A percentile compares a stretch with the other conserved stretches of the same genome.
Evolutionary conservation across 2,113 vertebrate species (phyloP).

Genomic region (Tetraodon nigroviridis): DNA sequence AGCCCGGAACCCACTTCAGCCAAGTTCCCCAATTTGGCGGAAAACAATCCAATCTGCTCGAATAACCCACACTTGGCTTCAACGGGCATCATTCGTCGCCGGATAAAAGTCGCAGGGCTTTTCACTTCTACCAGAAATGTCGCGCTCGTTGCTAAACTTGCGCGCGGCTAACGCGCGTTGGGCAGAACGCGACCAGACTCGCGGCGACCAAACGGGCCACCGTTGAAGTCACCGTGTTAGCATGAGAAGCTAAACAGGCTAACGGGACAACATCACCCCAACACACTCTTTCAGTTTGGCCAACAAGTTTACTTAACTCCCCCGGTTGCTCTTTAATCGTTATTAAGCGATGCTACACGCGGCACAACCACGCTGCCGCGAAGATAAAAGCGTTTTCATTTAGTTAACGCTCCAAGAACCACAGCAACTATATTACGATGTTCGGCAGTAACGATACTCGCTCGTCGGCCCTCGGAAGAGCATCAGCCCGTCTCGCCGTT

Average conservation of each 20-base stretch:
- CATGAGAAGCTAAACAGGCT: slow-evolving; percentile 54
- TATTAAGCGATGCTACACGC: not conserved
- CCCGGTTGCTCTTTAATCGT: not conserved
- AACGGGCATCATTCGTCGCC: no score
- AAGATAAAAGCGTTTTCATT: not conserved
- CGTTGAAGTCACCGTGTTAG: slow-evolving; percentile 54
- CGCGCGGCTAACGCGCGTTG: slow-evolving; percentile 26
- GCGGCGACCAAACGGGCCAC: slow-evolving; percentile 48
- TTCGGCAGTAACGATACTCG: slow-evolving; percentile 37
- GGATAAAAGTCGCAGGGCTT: no score
- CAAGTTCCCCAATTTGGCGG: not conserved
- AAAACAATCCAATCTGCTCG: not conserved
- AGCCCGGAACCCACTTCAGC: not conserved
- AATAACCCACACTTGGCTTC: no score
- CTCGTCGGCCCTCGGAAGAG: slow-evolving; percentile 65
- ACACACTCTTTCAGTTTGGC: slow-evolving; percentile 40
- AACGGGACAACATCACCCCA: slow-evolving; percentile 57
- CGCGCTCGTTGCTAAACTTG: not conserved
- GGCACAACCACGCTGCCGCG: not conserved
- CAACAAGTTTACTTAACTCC: slow-evolving; percentile 43
- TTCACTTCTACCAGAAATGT: no score
- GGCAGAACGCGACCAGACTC: slow-evolving; percentile 2
- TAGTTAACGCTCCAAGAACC: slow-evolving; percentile 2
- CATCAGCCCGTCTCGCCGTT: slow-evolving; percentile 64
- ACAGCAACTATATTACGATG: slow-evolving; percentile 36